Conservation (phyloP, 2,888 invertebrate species). For the Tipula unca region DNA sequence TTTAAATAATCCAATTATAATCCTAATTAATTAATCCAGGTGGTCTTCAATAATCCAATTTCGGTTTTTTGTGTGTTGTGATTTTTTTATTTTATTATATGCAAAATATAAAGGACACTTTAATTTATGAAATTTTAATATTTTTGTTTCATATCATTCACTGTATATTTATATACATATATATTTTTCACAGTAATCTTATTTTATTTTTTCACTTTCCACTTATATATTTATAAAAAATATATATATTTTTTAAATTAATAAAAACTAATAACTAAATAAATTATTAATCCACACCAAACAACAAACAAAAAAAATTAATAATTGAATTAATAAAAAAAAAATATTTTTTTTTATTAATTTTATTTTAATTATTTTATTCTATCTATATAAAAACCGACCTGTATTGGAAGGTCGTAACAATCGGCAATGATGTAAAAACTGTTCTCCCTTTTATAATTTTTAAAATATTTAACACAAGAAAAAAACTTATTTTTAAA, state of each 20-base stretch:
- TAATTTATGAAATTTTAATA: not conserved
- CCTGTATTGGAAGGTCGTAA: constrained; percentile 20
- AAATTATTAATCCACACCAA: not conserved
- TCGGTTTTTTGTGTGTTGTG: not conserved
- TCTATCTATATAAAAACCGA: constrained; percentile 8
- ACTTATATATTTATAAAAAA: not conserved
- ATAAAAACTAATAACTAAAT: not conserved
- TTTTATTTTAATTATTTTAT: not conserved
- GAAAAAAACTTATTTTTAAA: constrained; percentile 1
- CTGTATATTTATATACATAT: not conserved
- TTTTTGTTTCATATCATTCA: not conserved
- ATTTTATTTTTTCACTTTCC: not conserved
- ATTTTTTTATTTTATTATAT: not conserved
- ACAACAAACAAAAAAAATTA: not conserved
- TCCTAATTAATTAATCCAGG: not conserved
- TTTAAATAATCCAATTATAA: not conserved
- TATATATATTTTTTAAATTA: not conserved
- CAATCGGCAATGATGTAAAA: constrained; percentile 20
- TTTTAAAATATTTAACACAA: not conserved
- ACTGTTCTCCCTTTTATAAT: constrained; percentile 19
- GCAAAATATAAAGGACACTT: constrained; percentile 8
- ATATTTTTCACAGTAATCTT: not conserved
- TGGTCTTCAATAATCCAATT: not conserved
- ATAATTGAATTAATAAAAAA: not conserved
- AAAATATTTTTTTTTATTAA: not conserved